A percentile compares a stretch with the other conserved stretches of the same genome.
phyloP scores from a whole-genome alignment of 2,113 vertebrate species.

The Cromileptes altivelis region DNA sequence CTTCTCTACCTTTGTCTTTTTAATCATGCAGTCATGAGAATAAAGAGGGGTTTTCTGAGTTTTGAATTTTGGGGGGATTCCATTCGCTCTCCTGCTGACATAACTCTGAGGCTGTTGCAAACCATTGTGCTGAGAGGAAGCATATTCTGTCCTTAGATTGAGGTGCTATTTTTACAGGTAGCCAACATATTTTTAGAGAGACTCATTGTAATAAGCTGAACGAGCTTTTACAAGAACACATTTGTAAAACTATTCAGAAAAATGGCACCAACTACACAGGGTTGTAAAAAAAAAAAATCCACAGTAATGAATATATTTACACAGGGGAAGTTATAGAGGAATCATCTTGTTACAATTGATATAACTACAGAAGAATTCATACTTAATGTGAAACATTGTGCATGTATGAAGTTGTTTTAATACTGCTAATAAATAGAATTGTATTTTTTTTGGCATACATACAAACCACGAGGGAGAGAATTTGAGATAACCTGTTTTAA shows the following conservation, averaged over 20 bases:
- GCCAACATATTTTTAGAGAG: neutral
- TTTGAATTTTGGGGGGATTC: constrained; percentile 56
- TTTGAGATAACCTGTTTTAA: neutral
- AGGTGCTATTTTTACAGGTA: constrained; percentile 57
- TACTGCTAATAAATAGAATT: neutral
- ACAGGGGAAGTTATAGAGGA: neutral
- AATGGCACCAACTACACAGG: neutral
- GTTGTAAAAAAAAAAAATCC: neutral
- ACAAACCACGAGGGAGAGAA: neutral
- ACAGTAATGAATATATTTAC: neutral
- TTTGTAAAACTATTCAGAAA: neutral
- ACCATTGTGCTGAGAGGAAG: constrained; percentile 57
- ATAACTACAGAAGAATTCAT: neutral
- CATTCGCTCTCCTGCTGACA: constrained; percentile 40
- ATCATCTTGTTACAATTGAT: neutral
- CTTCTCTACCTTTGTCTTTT: neutral
- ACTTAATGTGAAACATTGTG: neutral
- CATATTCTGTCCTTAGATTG: constrained; percentile 30
- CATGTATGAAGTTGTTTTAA: neutral
- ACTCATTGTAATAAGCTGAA: constrained; percentile 1
- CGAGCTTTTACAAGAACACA: neutral
- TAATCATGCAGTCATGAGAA: constrained; percentile 14
- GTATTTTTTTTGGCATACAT: neutral
- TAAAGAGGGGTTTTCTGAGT: neutral
- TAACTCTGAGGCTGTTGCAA: constrained; percentile 16